Percentiles rank a stretch among this genome's conserved stretches.
Evolutionary conservation across 2,113 vertebrate genomes (phyloP).

Genomic region (Hippocampus abdominalis): DNA sequence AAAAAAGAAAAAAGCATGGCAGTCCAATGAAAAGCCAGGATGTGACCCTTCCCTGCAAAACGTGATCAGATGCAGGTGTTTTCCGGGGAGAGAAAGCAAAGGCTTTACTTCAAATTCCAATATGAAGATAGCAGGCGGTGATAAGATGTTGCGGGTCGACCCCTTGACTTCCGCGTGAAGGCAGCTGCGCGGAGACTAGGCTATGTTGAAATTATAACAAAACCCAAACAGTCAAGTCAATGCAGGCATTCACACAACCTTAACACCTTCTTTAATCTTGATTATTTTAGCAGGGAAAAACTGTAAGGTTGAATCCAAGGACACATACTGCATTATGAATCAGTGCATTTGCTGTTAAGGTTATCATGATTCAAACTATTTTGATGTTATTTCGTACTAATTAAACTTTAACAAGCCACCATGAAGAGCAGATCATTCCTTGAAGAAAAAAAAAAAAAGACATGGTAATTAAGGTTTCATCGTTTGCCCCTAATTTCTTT

Average conservation of each 20-base stretch:
- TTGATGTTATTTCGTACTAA: constrained; percentile 59
- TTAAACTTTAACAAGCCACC: constrained; percentile 70
- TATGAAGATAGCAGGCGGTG: constrained; percentile 39
- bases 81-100: constrained; percentile 45
- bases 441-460: constrained; percentile 26
- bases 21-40: constrained; percentile 26
- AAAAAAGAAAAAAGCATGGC: neutral
- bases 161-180: constrained; percentile 38
- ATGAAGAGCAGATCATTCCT: constrained; percentile 57
- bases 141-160: constrained; percentile 50
- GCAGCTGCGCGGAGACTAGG: constrained; percentile 42
- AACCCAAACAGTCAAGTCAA: constrained; percentile 54
- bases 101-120: constrained; percentile 51
- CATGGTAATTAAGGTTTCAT: constrained; percentile 70
- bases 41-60: constrained; percentile 42
- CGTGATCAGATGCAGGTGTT: constrained; percentile 67
- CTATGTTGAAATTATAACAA: constrained; percentile 24
- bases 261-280: constrained; percentile 28
- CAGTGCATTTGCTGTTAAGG: constrained; percentile 54
- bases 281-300: constrained; percentile 45
- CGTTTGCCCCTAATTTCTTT: constrained; percentile 58
- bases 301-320: constrained; percentile 35
- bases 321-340: constrained; percentile 39
- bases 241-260: constrained; percentile 28
- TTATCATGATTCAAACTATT: constrained; percentile 44